These are phyloP conservation scores for Neodiprion virginianus DNA, from an alignment of 1,140 invertebrate species.

Conservation along the genomic window DNA sequence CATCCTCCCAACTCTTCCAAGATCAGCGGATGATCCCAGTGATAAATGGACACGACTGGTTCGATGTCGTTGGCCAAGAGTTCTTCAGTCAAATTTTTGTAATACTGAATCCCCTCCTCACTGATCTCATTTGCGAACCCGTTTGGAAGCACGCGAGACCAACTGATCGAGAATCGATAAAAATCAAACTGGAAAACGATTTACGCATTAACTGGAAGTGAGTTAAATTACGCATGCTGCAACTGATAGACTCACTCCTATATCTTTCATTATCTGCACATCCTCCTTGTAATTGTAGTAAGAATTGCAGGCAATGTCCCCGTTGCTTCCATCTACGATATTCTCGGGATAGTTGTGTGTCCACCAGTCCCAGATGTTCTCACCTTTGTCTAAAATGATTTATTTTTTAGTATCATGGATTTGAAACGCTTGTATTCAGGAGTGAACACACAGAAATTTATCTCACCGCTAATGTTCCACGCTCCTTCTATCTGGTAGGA, in stretches of 20 bases:
- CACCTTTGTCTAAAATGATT: slow-evolving; percentile 47
- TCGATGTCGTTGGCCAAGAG: slow-evolving; percentile 56
- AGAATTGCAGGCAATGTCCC: slow-evolving; percentile 66
- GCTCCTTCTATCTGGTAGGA: slow-evolving; percentile 67
- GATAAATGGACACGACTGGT: slow-evolving; percentile 54
- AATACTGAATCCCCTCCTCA: slow-evolving; percentile 58
- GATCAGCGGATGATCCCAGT: slow-evolving; percentile 63
- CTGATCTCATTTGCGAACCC: slow-evolving; percentile 55
- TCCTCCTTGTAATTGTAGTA: slow-evolving; percentile 68
- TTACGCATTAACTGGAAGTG: slow-evolving; percentile 9
- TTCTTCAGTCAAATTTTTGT: slow-evolving; percentile 59
- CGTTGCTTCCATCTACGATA: slow-evolving; percentile 61
- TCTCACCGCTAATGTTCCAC: slow-evolving; percentile 64
- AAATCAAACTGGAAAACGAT: slow-evolving; percentile 42
- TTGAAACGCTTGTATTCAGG: too few relatives aligned
- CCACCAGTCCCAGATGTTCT: slow-evolving; percentile 69
- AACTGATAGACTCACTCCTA: slow-evolving; percentile 50
- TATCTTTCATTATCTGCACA: slow-evolving; percentile 57
- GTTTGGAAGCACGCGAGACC: slow-evolving; percentile 63
- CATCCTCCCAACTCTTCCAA: slow-evolving; percentile 68
- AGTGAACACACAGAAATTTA: too few relatives aligned
- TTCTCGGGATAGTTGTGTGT: slow-evolving; percentile 62
- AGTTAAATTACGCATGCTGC: neutral
- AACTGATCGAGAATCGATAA: slow-evolving; percentile 68
- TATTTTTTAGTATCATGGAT: too few relatives aligned